Evolutionary conservation across 1,140 invertebrate genomes (phyloP).

Genomic region (Drosophila rhopaloa): DNA sequence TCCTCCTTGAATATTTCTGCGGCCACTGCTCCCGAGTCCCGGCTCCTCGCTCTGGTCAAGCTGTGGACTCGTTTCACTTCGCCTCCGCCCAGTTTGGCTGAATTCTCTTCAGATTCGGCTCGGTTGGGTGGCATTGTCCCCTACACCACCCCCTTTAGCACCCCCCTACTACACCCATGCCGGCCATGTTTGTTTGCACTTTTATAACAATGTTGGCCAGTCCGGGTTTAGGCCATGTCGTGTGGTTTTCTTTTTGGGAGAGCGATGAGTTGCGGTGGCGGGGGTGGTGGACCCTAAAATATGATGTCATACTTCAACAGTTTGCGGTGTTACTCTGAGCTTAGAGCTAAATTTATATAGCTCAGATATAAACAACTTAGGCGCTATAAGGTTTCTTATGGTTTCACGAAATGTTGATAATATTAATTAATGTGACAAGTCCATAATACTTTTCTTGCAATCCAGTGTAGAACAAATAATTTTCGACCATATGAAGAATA

Average conservation of each 20-base stretch:
- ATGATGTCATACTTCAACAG: conserved; percentile 68
- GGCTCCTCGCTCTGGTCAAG: conserved; percentile 55
- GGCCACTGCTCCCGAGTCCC: conserved; percentile 23
- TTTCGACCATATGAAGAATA: no score
- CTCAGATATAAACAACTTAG: not conserved
- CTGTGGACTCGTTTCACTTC: conserved; percentile 37
- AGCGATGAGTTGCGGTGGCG: not conserved
- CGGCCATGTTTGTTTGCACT: conserved; percentile 74
- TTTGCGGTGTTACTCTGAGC: not conserved
- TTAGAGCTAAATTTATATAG: conserved; percentile 1
- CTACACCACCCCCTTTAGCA: not conserved
- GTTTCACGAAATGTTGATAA: no score
- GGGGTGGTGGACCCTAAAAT: conserved; percentile 38
- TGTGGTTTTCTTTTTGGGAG: conserved; percentile 4
- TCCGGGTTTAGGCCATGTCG: conserved; percentile 16
- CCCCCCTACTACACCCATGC: not conserved
- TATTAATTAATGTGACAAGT: no score
- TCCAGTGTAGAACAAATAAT: no score
- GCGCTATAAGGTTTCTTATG: no score
- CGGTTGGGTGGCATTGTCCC: conserved; percentile 10
- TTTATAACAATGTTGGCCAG: conserved; percentile 75
- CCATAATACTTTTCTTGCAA: no score
- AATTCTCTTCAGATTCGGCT: conserved; percentile 16
- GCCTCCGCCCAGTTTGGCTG: conserved; percentile 8
- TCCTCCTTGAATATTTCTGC: conserved; percentile 48